Conservation (phyloP, 2,797 vertebrate genomes). For the Gastrophryne carolinensis region DNA sequence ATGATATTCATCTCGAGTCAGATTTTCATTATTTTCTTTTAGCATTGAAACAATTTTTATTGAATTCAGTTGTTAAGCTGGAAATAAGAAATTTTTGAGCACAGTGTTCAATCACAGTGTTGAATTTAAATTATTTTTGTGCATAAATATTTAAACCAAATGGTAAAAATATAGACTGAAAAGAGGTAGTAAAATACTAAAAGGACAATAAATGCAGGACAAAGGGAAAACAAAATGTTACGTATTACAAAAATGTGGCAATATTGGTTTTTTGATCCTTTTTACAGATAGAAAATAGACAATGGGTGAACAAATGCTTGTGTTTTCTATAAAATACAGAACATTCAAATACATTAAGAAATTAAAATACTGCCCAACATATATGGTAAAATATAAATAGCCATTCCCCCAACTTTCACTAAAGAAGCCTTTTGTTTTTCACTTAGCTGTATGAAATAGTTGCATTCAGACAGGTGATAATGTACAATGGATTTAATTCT, state of each 20-base stretch:
- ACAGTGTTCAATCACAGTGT: slow-evolving; percentile 58
- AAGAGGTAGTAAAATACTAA: slow-evolving; percentile 36
- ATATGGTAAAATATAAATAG: slow-evolving; percentile 67
- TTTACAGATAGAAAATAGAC: slow-evolving; percentile 54
- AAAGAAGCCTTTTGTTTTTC: neutral
- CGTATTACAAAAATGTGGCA: neutral
- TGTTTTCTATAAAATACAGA: slow-evolving; percentile 64
- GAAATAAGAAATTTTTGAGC: slow-evolving; percentile 53
- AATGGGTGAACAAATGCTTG: slow-evolving; percentile 50
- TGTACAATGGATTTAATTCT: neutral
- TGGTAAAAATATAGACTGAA: neutral
- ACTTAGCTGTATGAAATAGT: neutral
- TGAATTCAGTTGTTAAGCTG: slow-evolving; percentile 54
- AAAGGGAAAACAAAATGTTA: neutral
- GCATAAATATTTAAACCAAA: slow-evolving; percentile 35
- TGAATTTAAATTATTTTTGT: slow-evolving; percentile 55
- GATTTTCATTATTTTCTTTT: too few species aligned
- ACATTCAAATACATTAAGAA: slow-evolving; percentile 60
- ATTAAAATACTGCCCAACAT: slow-evolving; percentile 63
- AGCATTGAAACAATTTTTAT: slow-evolving; percentile 30
- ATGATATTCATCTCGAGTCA: too few species aligned
- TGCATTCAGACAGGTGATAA: neutral
- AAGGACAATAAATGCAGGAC: slow-evolving; percentile 12
- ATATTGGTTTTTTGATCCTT: neutral
- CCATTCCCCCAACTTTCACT: slow-evolving; percentile 45